Percentiles rank a stretch among this genome's conserved stretches.
Conservation (phyloP, 2,888 invertebrate genomes). For the Octonoba sinensis region DNA sequence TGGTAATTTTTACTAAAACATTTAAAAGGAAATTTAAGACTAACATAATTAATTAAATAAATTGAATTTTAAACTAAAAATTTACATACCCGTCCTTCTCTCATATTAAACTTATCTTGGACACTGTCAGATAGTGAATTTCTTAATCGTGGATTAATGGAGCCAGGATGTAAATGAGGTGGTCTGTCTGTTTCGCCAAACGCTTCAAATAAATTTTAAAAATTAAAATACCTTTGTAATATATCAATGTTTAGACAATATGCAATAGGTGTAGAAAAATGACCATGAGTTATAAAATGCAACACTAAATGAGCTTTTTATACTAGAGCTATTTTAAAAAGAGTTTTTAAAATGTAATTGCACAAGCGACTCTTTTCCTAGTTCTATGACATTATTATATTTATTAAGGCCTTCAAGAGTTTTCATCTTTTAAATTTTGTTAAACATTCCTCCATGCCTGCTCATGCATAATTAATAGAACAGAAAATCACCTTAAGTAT, state of each 20-base stretch:
- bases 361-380: too few species aligned
- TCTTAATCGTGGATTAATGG: conserved; percentile 71
- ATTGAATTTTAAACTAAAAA: not conserved
- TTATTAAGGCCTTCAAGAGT: too few species aligned
- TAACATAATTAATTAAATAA: not conserved
- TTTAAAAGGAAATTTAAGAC: not conserved
- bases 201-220: conserved; percentile 73
- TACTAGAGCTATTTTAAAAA: too few species aligned
- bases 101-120: conserved; percentile 56
- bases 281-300: not conserved
- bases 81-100: conserved; percentile 55
- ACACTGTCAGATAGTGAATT: conserved; percentile 27
- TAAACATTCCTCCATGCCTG: too few species aligned
- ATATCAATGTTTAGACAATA: too few species aligned
- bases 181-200: conserved; percentile 84
- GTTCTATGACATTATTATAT: too few species aligned
- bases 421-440: too few species aligned
- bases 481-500: too few species aligned
- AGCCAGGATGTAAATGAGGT: conserved; percentile 80
- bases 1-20: not conserved
- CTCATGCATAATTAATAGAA: too few species aligned
- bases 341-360: too few species aligned
- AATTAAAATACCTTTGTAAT: not conserved
- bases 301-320: not conserved
- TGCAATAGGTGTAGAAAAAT: not conserved